These are phyloP conservation scores for Cheilosia pagana DNA, from an alignment of 2,888 invertebrate genomes.

Conservation along the genomic window DNA sequence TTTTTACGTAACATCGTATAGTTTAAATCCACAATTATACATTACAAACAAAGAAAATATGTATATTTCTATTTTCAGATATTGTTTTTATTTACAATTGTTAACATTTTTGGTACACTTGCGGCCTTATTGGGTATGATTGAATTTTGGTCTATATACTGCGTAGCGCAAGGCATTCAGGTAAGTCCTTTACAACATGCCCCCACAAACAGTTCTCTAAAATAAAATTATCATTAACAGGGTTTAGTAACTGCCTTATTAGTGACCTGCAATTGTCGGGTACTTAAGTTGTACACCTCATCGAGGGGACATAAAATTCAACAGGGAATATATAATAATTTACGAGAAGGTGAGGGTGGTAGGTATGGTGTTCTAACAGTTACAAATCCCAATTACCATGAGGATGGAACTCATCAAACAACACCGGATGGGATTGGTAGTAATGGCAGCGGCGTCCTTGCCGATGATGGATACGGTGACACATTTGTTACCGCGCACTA, in stretches of 20 bases:
- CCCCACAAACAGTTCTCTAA: not conserved
- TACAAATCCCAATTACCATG: slow-evolving; percentile 78
- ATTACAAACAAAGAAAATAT: not conserved
- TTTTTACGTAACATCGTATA: too few species aligned
- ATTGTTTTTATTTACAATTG: slow-evolving; percentile 81
- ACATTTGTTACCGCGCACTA: slow-evolving; percentile 75
- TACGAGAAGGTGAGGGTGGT: slow-evolving; percentile 77
- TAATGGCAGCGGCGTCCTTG: slow-evolving; percentile 1
- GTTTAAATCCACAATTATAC: too few species aligned
- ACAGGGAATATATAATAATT: slow-evolving; percentile 76
- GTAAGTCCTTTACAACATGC: slow-evolving; percentile 53
- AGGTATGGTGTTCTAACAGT: slow-evolving; percentile 78
- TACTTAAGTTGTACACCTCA: slow-evolving; percentile 78
- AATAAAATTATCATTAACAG: slow-evolving; percentile 79
- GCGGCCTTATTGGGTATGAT: slow-evolving; percentile 82
- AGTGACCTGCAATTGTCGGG: slow-evolving; percentile 87
- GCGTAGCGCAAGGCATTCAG: slow-evolving; percentile 84
- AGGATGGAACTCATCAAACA: slow-evolving; percentile 52
- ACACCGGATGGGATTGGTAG: slow-evolving; percentile 15
- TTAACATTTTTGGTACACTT: slow-evolving; percentile 82
- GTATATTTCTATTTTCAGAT: slow-evolving; percentile 80
- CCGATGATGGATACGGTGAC: slow-evolving; percentile 32
- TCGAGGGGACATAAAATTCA: slow-evolving; percentile 76
- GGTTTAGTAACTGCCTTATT: slow-evolving; percentile 87
- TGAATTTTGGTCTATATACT: slow-evolving; percentile 83